phyloP scores from a whole-genome alignment of 2,113 vertebrate species.

The Oreocharis arfaki region DNA sequence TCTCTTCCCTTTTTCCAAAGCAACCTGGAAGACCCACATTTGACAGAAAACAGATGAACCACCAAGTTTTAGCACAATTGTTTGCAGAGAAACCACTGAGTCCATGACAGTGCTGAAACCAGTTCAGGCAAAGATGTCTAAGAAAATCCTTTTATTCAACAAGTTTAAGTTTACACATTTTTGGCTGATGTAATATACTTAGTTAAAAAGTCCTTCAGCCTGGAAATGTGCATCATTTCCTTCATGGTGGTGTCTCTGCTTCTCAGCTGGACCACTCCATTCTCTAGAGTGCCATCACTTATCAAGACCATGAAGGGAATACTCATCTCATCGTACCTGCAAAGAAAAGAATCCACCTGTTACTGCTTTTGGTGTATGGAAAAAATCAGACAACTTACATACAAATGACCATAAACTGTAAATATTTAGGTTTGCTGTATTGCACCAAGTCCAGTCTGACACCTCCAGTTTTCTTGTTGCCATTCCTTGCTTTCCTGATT shows the following conservation, averaged over 20 bases:
- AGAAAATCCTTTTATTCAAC: slow-evolving; percentile 59
- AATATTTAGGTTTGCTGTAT: not conserved
- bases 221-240: slow-evolving; percentile 92
- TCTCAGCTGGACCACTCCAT: slow-evolving; percentile 86
- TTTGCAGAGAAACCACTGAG: not conserved
- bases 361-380: not conserved
- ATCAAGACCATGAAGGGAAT: slow-evolving; percentile 86
- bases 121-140: not conserved
- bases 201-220: slow-evolving; percentile 81
- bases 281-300: slow-evolving; percentile 86
- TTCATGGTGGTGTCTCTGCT: slow-evolving; percentile 90
- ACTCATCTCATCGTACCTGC: slow-evolving; percentile 95
- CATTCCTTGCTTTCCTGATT: not conserved
- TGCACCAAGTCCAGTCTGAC: not conserved
- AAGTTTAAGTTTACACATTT: slow-evolving; percentile 49
- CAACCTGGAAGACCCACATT: not conserved
- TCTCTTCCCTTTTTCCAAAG: not conserved
- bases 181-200: slow-evolving; percentile 83
- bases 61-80: not conserved
- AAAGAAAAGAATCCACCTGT: not conserved
- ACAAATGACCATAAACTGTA: not conserved
- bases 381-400: not conserved
- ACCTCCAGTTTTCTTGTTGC: not conserved
- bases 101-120: fast-evolving
- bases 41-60: not conserved